Conservation (phyloP, 2,888 invertebrate genomes). For the Pocota personata region DNA sequence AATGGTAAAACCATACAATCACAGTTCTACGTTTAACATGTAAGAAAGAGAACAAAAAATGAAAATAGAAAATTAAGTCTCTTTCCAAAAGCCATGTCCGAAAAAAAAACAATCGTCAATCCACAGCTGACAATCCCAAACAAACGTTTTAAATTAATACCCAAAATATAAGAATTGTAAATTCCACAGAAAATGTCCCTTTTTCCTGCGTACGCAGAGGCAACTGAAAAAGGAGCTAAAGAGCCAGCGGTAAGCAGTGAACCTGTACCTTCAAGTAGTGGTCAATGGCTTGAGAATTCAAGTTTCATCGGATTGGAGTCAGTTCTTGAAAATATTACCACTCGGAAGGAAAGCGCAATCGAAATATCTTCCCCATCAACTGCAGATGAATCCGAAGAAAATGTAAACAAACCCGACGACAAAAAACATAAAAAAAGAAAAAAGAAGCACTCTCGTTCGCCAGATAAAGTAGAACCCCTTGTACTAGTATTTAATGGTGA, state of each 20-base stretch:
- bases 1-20: no score
- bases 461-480: neutral
- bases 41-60: no score
- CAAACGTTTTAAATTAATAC: no score
- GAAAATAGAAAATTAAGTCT: no score
- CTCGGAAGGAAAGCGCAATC: neutral
- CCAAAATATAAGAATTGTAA: no score
- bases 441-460: neutral
- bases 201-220: conserved; percentile 73
- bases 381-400: neutral
- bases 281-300: conserved; percentile 74
- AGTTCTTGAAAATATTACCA: neutral
- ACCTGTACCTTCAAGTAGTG: neutral
- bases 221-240: neutral
- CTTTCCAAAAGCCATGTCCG: no score
- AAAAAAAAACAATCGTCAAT: no score
- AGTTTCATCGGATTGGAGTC: conserved; percentile 56
- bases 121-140: no score
- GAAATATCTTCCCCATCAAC: neutral
- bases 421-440: conserved; percentile 32
- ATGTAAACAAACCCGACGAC: neutral
- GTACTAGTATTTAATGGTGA: conserved; percentile 77
- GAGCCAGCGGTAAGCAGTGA: neutral
- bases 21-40: no score
- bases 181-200: conserved; percentile 70